Conservation (phyloP, 2,797 vertebrate genomes). For the Rhinophrynus dorsalis region DNA sequence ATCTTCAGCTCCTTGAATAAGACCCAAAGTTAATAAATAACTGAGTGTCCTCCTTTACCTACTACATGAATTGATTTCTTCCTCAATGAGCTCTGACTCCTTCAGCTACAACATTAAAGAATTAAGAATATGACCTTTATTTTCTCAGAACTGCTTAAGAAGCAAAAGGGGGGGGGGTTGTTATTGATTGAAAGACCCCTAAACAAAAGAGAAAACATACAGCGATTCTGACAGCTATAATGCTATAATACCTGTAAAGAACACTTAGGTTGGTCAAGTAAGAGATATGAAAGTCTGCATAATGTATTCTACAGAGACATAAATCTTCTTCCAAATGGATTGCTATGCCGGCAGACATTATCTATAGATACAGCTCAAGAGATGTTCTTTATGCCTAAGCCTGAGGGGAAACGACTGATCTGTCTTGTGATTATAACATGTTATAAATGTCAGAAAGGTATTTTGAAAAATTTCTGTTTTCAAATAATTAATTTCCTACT, state of each 20-base stretch:
- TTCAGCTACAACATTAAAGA: background rate
- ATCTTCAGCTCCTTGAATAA: too few species aligned
- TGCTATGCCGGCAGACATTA: background rate
- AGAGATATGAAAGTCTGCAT: background rate
- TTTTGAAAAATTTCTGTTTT: conserved; percentile 19
- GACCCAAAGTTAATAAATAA: too few species aligned
- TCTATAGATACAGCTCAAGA: conserved; percentile 6
- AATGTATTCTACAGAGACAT: background rate
- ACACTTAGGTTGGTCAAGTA: background rate
- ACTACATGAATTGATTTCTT: too few species aligned
- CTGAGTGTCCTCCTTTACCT: too few species aligned
- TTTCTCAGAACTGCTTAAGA: background rate
- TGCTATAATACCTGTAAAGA: background rate
- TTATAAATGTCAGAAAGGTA: conserved; percentile 15
- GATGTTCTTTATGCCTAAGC: background rate
- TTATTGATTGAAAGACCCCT: background rate
- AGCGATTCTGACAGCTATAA: background rate
- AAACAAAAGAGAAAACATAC: background rate
- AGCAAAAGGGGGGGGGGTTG: background rate
- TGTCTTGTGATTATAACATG: conserved; percentile 29
- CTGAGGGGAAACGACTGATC: conserved; percentile 11
- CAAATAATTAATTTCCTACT: background rate
- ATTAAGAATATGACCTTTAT: background rate
- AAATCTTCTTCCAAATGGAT: background rate
- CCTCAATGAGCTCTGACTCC: background rate